Evolutionary conservation across 2,113 vertebrate genomes (phyloP).

Genomic region (Solea solea): DNA sequence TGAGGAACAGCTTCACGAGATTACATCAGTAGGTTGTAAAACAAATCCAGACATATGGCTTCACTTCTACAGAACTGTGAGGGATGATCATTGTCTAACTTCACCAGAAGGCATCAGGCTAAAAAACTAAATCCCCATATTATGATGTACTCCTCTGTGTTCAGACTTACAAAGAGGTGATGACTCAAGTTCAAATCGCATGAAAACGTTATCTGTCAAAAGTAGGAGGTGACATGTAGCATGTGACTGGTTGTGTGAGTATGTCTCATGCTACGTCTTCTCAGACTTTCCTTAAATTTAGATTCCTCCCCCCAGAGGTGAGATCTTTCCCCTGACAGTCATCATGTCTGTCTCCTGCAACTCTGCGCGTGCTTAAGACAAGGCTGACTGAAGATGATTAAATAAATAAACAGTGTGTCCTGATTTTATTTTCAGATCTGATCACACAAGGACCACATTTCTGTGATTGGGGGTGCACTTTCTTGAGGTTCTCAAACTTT

Average conservation of each 20-base stretch:
- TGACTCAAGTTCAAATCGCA: background rate
- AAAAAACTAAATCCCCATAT: background rate
- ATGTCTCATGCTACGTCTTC: background rate
- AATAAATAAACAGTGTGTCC: too few species aligned
- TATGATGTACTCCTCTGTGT: background rate
- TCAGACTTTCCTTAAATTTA: background rate
- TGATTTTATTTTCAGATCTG: too few species aligned
- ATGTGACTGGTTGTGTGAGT: too few species aligned
- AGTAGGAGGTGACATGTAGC: too few species aligned
- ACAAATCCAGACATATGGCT: constrained; percentile 43
- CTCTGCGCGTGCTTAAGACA: background rate
- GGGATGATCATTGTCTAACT: background rate
- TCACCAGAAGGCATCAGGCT: background rate
- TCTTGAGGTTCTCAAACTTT: too few species aligned
- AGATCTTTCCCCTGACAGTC: background rate
- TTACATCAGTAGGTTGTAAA: constrained; percentile 26
- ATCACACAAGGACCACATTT: too few species aligned
- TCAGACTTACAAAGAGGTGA: background rate
- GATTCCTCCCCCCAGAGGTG: too few species aligned
- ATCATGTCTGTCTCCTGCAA: background rate
- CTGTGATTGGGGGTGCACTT: too few species aligned
- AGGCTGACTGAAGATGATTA: background rate
- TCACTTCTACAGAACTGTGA: constrained; percentile 9
- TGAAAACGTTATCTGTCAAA: background rate
- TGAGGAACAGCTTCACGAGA: background rate